Evolutionary conservation across 2,797 vertebrate genomes (phyloP).

Genomic region (Karalla daura): DNA sequence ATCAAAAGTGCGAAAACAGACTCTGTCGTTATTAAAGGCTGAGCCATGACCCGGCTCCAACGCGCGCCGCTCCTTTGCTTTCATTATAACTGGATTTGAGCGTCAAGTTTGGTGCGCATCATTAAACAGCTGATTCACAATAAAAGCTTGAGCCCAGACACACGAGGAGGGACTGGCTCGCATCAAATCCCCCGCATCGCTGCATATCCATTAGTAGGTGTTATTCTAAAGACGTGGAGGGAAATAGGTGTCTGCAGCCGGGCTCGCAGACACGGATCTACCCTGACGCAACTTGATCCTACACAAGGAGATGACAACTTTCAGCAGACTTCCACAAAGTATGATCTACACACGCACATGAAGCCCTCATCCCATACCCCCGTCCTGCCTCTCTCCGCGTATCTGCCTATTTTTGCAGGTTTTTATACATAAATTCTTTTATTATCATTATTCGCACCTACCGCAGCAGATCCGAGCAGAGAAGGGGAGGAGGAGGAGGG

Average conservation of each 20-base stretch:
- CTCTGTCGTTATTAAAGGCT: constrained; percentile 55
- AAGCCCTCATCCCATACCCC: constrained; percentile 19
- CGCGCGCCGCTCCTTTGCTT: constrained; percentile 41
- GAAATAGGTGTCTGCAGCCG: no score
- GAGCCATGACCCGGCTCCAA: constrained; percentile 22
- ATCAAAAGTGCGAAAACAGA: constrained; percentile 53
- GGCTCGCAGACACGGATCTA: constrained; percentile 66
- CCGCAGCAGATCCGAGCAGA: constrained; percentile 83
- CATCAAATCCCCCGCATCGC: background rate
- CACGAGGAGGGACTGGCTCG: constrained; percentile 19
- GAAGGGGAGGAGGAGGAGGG: no score
- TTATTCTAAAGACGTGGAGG: no score
- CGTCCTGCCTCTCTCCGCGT: constrained; percentile 70
- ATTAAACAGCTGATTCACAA: constrained; percentile 63
- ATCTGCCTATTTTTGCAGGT: constrained; percentile 87
- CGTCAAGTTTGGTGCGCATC: constrained; percentile 66
- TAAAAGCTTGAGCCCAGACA: constrained; percentile 26
- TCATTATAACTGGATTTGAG: constrained; percentile 39
- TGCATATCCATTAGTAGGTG: background rate
- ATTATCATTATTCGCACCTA: constrained; percentile 89
- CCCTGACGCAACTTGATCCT: constrained; percentile 78
- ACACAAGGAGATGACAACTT: constrained; percentile 85
- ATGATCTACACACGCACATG: constrained; percentile 60
- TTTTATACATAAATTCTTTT: no score
- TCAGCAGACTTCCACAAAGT: constrained; percentile 88